Evolutionary conservation across 2,888 invertebrate genomes (phyloP), one percentile per base, ranked within the genome.

Genomic region (Tiliacea aurago): DNA sequence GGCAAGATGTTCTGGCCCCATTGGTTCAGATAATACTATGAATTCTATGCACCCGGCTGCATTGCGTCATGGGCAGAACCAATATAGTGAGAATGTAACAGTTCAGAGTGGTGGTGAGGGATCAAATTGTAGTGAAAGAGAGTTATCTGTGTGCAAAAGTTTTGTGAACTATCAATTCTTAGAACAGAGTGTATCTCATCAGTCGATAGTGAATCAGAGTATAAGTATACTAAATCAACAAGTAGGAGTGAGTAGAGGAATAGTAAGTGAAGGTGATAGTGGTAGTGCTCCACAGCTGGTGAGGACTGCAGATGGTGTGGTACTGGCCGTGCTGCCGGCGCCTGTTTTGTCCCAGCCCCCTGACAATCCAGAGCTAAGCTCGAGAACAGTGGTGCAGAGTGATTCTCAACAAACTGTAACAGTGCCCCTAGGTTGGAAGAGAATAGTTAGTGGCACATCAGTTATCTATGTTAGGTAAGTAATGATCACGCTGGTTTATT

Each of bases 131-230:
- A 88, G 91, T 93, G 95, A 95, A 72, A 92, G 92, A 89, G 95
- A 95, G 83, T 88, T 94, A 79, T 91, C 92, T 59, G 90, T 93
- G 78, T 93, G 92, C 63, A 95, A 95, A 84, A 94, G 93, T 90
- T 95, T 92, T 93, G 93, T 96, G 89, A 96, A 96, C 94, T 96
- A 96, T 91, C 96, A 96, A 90, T 94, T 96, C 89, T 92, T 96
- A 92, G 96, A 96, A 94, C 96, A 96, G 89, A 96, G 95, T 94
- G 95, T 96, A 81, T 94, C 95, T 74, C 96, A 96, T 88, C 96
- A 96, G 84, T 95, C 96, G 43, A 95, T 96, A 92, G 95, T 96
- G 87, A 96, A 96, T 93, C 96, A 96, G 87, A 95, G 95, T 93
- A 95, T 96, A 86, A 96, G 94, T 92, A 95, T 96, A 92, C 90